Base-by-base conservation (phyloP, 2,113 vertebrate genomes). In the Apeltes quadracus region DNA sequence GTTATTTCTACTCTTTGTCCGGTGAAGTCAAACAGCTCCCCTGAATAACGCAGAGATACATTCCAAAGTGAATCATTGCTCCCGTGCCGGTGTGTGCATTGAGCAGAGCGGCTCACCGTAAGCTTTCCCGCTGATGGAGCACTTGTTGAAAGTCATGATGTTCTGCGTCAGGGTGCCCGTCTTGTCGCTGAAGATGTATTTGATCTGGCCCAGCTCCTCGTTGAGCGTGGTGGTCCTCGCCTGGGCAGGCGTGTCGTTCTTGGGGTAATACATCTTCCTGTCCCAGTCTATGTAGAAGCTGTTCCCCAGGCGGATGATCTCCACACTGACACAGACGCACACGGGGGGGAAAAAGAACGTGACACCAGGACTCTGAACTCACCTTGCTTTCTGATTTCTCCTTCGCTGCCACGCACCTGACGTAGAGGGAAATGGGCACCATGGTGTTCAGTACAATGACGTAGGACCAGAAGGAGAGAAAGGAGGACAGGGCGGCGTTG, bases 141-240 rank as follows among this genome's bases (percentile, higher is more conserved):
- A 99, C 76, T 94, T 96, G 86, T 93, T 96, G 91, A 99, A 99
- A 66, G 91, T 87, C 97, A 99, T 99, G 90, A 98, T 95, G 85
- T 99, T 99, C 91, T 97, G 96, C 1, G 97, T 99, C 82, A 99
- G 94, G 7, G 98, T 99, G 50, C 98, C 97, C 0, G 97, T 99
- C 89, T 99, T 99, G 89, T 99, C 97, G 0, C 96, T 97, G 92
- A 99, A 99, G 86, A 99, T 93, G 70, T 98, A 99, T 75, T 96
- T 94, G 88, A 99, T 97, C 85, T 99, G 98, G 1, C 98, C 96
- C 27, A 99, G 94, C 86, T 98, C 98, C 86, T 99, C 97, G 0
- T 95, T 99, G 27, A 99, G 96, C 0, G 97, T 97, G 81, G 97
- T 99, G 76, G 96, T 98, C 38, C 94, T 94, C 5, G 96, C 97